Evolutionary conservation across 2,797 vertebrate genomes (phyloP), one percentile per base, ranked within the genome.

Genomic region (Alosa sapidissima): DNA sequence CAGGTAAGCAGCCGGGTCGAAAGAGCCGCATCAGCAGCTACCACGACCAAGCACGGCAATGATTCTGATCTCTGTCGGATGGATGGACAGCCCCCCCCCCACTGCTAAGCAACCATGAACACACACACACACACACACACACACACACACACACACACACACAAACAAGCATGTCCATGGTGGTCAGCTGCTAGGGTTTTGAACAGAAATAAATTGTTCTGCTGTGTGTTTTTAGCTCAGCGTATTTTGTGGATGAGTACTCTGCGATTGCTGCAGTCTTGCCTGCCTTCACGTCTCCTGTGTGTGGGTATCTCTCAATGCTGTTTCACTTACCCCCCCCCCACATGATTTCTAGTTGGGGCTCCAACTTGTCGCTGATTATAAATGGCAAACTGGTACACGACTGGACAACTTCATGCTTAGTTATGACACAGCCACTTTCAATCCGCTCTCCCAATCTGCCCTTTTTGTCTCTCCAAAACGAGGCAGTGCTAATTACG

Each of bases 401-500:
- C 8, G 1, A 14, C 41, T 60, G 48, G 14, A 51, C 81, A 11
- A 52, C 49, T 81, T 13, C 54, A 55, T 24, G 78, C 58, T 86
- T 5, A 19, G 16, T 55, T 24, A 9, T 24, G 21, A 10, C 58
- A 62, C n/a, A 10, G 21, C n/a, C 8, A 62, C 78, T 83, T 88
- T 89, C 72, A 93, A 89, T 90, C 90, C 85, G 89, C 14, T 85
- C 86, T 83, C 81, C 86, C 94, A 92, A 94, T 97, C 94, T 95
- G 90, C 92, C 90, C 89, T 91, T 87, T 93, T 96, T 96, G 94
- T 96, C 94, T 92, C 91, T 86, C 6, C 90, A 92, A 91, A 96
- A 96, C 95, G 94, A 95, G 92, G 94, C 96, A 93, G 96, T 96
- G 95, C 95, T 95, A 96, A 95, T 95, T 84, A 78, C 45, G 72